Base-by-base conservation (phyloP, 2,797 vertebrate species). In the Premnoplex brunnescens region DNA sequence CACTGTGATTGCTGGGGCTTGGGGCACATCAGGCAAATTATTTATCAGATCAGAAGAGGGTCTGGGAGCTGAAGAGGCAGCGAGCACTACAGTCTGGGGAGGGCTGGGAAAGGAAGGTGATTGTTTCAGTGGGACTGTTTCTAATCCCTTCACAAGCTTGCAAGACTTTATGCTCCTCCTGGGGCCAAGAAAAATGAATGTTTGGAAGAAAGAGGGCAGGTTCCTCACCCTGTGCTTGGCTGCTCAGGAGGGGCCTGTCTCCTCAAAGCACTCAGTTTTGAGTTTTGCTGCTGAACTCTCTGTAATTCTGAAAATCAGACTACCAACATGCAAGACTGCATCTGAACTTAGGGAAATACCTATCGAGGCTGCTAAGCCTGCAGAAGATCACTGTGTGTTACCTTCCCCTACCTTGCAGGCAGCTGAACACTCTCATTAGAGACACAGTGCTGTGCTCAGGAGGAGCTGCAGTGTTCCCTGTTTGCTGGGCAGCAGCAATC, bases 381-480 rank as follows among this genome's bases (percentile, higher is more conserved):
- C 6, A 2, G 7, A 24, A 64, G 32, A 12, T 19, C 17, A 8
- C 2, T 13, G 46, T 4, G 1, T 1, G 1, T 30, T 41, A 19
- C 44, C 37, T 72, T 41, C 37, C 39, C 48, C 71, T 52, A 2
- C 54, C 51, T 37, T 6, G 39, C 22, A 19, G 78, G 88, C 12
- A 10, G 72, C 58, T 28, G 26, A 51, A 36, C 0, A 0, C n/a
- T 26, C 54, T 20, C 2, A 0, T 9, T 9, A 20, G 66, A 46
- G 69, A 15, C 1, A 6, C 3, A n/a, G 12, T 41, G 63, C 68
- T 3, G 9, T 2, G 11, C 56, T 41, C 17, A 10, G 34, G 10
- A 37, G 63, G 30, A 36, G 28, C 46, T 58, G 69, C 20, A 14
- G 46, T 1, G n/a, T 4, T 8, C 41, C 32, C 28, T 0, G 9